A percentile compares a stretch with the other conserved stretches of the same genome.
Evolutionary conservation across 2,888 invertebrate genomes (phyloP).

Genomic region (Anodontia alba): DNA sequence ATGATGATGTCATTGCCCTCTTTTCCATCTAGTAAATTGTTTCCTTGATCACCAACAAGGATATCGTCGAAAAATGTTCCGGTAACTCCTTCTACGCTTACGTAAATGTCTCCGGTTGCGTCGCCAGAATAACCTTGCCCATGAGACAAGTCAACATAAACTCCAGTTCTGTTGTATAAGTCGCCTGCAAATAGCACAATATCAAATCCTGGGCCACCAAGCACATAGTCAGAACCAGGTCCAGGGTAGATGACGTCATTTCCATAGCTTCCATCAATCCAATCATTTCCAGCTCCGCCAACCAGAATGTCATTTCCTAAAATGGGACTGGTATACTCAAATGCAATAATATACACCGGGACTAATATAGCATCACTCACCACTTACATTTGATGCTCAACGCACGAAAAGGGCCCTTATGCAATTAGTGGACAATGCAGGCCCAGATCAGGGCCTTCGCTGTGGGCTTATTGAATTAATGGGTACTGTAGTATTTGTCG

Average conservation of each 20-base stretch:
- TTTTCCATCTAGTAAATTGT: conserved; percentile 20
- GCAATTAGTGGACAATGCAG: too few relatives aligned
- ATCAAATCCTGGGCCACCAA: conserved; percentile 23
- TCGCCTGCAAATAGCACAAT: conserved; percentile 6
- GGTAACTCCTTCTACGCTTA: conserved; percentile 14
- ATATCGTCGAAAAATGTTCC: conserved; percentile 10
- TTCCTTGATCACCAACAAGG: background rate
- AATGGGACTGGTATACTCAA: background rate
- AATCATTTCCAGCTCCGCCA: conserved; percentile 20
- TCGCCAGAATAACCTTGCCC: conserved; percentile 12
- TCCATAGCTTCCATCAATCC: conserved; percentile 16
- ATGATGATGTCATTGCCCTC: conserved; percentile 11
- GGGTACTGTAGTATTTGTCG: too few relatives aligned
- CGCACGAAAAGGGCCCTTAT: too few relatives aligned
- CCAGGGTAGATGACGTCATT: conserved; percentile 23
- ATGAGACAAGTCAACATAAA: conserved; percentile 9
- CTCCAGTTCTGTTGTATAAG: background rate
- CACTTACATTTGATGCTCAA: too few relatives aligned
- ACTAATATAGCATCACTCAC: background rate
- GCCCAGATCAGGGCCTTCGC: too few relatives aligned
- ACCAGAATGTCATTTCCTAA: conserved; percentile 16
- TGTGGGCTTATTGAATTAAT: too few relatives aligned
- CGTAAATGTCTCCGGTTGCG: background rate
- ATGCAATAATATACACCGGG: background rate
- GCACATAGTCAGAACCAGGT: background rate